These are phyloP conservation scores for Protaetia brevitarsis DNA, from an alignment of 1,140 invertebrate species.

Conservation along the genomic window DNA sequence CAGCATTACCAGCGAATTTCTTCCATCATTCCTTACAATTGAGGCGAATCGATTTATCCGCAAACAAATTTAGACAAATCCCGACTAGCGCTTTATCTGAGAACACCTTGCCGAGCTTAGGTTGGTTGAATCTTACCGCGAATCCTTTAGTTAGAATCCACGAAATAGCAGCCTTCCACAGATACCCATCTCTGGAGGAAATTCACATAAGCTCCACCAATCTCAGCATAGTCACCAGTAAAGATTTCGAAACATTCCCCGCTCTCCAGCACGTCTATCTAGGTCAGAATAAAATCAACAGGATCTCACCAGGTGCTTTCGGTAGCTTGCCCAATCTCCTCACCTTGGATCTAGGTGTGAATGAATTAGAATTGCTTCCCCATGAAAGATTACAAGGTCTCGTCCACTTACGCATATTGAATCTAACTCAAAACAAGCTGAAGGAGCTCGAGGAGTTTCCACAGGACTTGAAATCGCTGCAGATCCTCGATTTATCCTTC, in stretches of 20 bases:
- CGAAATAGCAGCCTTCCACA: constrained; percentile 60
- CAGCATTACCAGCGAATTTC: constrained; percentile 78
- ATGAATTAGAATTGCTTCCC: constrained; percentile 80
- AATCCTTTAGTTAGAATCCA: constrained; percentile 75
- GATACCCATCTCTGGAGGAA: constrained; percentile 72
- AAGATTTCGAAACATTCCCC: constrained; percentile 85
- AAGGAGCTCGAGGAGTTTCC: constrained; percentile 83
- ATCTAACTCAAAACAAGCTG: constrained; percentile 78
- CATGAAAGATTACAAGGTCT: constrained; percentile 81
- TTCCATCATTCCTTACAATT: constrained; percentile 69
- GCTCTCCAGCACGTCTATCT: constrained; percentile 72
- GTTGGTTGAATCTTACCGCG: constrained; percentile 74
- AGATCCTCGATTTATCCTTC: constrained; percentile 76
- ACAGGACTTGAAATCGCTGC: constrained; percentile 68
- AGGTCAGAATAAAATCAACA: constrained; percentile 70
- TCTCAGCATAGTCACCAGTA: constrained; percentile 78
- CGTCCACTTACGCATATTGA: constrained; percentile 66
- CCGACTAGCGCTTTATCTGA: constrained; percentile 76
- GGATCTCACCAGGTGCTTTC: constrained; percentile 83
- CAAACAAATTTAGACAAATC: constrained; percentile 77
- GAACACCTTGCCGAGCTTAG: constrained; percentile 66
- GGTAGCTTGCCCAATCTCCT: constrained; percentile 69
- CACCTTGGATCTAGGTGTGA: constrained; percentile 78
- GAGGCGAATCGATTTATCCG: constrained; percentile 72
- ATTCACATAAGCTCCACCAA: constrained; percentile 80